Conservation (phyloP, 2,888 invertebrate species). For the Pyrochroa serraticornis region DNA sequence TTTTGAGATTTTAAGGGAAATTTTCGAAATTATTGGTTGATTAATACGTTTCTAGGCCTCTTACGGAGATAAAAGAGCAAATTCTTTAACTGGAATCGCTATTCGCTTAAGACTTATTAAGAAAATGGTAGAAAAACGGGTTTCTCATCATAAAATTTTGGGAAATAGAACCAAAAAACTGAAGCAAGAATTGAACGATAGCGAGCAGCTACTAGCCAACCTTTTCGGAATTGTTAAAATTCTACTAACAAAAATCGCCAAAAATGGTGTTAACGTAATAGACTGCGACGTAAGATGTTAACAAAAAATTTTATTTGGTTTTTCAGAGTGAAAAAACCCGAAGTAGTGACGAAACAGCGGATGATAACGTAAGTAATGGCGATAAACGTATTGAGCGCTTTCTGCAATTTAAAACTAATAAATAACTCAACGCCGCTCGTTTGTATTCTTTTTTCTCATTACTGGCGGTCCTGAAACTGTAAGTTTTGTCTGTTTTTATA, state of each 20-base stretch:
- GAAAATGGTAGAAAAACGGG: slow-evolving; percentile 1
- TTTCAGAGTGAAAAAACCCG: background rate
- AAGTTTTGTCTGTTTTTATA: no score
- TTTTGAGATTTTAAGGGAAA: background rate
- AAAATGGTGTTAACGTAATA: background rate
- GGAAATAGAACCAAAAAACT: slow-evolving; percentile 7
- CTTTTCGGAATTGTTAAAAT: slow-evolving; percentile 12
- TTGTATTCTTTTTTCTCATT: slow-evolving; percentile 30
- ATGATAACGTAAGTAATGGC: background rate
- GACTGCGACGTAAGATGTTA: background rate
- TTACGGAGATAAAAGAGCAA: background rate
- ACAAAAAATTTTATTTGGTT: background rate
- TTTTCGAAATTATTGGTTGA: background rate
- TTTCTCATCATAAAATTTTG: background rate
- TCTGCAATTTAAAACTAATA: slow-evolving; percentile 16
- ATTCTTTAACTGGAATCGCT: background rate
- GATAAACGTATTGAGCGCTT: background rate
- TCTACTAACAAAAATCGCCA: slow-evolving; percentile 1
- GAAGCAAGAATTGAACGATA: slow-evolving; percentile 8
- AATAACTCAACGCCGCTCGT: background rate
- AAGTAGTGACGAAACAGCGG: background rate
- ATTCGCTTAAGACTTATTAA: slow-evolving; percentile 9
- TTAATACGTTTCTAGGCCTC: background rate
- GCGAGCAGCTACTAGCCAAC: slow-evolving; percentile 7
- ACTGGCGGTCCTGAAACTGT: slow-evolving; percentile 14